phyloP scores from a whole-genome alignment of 2,797 vertebrate species.

The Peromyscus attwateri region DNA sequence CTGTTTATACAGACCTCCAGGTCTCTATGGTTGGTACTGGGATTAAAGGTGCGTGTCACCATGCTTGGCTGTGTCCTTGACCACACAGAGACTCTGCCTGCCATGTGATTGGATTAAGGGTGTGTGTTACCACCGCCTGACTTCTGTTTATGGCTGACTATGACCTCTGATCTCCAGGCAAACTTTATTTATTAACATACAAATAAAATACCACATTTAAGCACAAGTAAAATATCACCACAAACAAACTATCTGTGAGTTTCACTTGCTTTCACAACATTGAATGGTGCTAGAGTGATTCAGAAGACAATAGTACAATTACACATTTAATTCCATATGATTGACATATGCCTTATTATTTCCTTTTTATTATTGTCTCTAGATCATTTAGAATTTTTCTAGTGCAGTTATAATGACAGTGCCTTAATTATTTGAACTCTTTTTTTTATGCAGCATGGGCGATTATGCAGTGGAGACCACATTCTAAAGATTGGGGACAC shows the following conservation, averaged over 20 bases:
- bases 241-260: neutral
- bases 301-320: neutral
- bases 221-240: no score
- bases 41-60: no score
- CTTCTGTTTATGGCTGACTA: no score
- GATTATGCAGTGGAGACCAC: slow-evolving; percentile 96
- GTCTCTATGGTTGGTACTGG: no score
- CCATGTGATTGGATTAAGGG: no score
- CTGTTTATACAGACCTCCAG: no score
- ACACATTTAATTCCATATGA: neutral
- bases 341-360: neutral
- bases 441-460: slow-evolving; percentile 91
- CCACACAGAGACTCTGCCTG: no score
- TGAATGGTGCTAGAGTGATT: neutral
- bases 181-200: no score
- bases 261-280: neutral
- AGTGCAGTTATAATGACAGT: neutral
- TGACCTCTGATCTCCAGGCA: no score
- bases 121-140: no score
- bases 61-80: no score
- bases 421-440: neutral
- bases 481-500: slow-evolving; percentile 98
- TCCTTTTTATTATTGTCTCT: slow-evolving; percentile 7
- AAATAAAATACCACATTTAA: no score
- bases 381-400: slow-evolving; percentile 36